Conservation (phyloP, 2,888 invertebrate species). For the Sericinus montela region DNA sequence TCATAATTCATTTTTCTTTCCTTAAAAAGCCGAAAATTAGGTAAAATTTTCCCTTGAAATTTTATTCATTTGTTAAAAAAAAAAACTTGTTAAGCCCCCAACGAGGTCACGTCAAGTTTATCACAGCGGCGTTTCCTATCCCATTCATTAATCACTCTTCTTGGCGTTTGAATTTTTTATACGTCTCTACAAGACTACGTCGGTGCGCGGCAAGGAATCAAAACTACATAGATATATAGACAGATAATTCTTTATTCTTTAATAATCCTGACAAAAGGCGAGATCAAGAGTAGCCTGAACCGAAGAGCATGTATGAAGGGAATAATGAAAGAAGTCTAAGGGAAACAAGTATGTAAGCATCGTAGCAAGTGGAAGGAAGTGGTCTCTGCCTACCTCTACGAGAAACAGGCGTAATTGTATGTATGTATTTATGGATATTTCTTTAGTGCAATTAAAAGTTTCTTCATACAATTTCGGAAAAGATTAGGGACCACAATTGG, state of each 20-base stretch:
- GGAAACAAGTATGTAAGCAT: too few relatives aligned
- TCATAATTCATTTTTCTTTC: background rate
- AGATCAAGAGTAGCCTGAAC: too few relatives aligned
- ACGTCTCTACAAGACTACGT: conserved; percentile 8
- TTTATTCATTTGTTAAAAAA: conserved; percentile 18
- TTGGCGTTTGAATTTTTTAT: conserved; percentile 18
- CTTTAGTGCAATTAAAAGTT: too few relatives aligned
- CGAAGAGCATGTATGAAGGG: too few relatives aligned
- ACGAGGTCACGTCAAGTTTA: conserved; percentile 17
- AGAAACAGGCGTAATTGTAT: too few relatives aligned
- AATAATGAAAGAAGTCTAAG: too few relatives aligned
- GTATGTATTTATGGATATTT: too few relatives aligned
- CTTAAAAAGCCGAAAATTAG: background rate
- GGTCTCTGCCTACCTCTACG: too few relatives aligned
- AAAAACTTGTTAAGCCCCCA: conserved; percentile 7
- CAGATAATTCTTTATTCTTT: conserved; percentile 11
- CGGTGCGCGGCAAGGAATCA: conserved; percentile 9
- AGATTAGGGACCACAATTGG: too few relatives aligned
- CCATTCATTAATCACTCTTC: conserved; percentile 18
- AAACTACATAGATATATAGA: conserved; percentile 9
- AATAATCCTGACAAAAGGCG: too few relatives aligned
- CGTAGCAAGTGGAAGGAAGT: too few relatives aligned
- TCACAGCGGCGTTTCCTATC: conserved; percentile 6
- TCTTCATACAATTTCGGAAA: too few relatives aligned
- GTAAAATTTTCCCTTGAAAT: conserved; percentile 4